Evolutionary conservation across 1,140 invertebrate species (phyloP), one percentile per base, ranked within the genome.

Genomic region (Vanessa atalanta): DNA sequence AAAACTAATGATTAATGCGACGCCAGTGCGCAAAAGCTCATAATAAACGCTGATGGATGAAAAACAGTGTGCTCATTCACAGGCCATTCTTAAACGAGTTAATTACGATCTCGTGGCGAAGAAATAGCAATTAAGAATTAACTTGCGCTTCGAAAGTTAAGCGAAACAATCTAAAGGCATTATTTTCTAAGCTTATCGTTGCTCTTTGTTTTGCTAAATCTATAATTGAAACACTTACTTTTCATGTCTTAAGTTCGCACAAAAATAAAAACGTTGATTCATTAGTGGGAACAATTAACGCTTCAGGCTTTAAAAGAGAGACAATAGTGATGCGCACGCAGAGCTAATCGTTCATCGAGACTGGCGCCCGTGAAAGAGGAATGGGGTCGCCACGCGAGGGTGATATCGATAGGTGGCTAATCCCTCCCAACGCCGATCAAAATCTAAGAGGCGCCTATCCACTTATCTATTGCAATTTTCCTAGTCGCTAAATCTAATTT

Each of bases 321-420:
- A 88, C 83, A 89, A 88, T 88, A 90, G 88, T 85, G 87, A 87
- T 86, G 87, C 80, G 82, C 82, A 73, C 69, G 73, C 71, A 67
- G 64, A 47, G 57, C 66, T 78, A 75, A 78, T 78, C 81, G 78
- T 76, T 77, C 60, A 82, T 85, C 80, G 81, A 78, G 79, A 80
- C 82, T 78, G 83, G 85, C 83, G 83, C 84, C 82, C 51, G 72
- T 60, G 77, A 55, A 60, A 69, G 65, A 60, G 65, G 81, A 88
- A 84, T 83, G 82, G 71, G 85, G 83, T 82, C 84, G 84, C 72
- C 81, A 79, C 77, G 73, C 81, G 83, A 57, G 16, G 20, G 66
- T 76, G 70, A 72, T 84, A 83, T 85, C 84, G 83, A 86, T 84
- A 90, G 86, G 77, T 81, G 73, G 73, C 78, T 86, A 81, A 88